phyloP scores from a whole-genome alignment of 2,888 invertebrate species.

The Plemyria rubiginata region DNA sequence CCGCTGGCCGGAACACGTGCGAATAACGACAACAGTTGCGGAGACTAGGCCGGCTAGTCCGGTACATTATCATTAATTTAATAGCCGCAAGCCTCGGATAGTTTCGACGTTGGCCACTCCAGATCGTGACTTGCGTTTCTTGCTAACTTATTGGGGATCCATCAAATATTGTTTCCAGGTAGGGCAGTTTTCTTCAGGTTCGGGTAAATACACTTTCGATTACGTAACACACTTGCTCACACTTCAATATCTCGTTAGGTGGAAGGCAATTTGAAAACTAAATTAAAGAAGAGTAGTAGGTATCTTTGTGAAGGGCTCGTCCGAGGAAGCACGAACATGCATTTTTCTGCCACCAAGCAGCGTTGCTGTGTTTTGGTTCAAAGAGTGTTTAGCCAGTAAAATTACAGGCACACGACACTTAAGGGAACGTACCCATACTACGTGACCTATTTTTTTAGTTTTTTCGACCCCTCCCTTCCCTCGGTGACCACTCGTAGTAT shows the following conservation, averaged over 20 bases:
- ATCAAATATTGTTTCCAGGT: conserved; percentile 30
- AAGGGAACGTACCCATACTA: too few relatives aligned
- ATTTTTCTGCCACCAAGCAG: too few relatives aligned
- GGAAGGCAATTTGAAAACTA: too few relatives aligned
- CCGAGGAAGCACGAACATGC: too few relatives aligned
- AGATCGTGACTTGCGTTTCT: conserved; percentile 55
- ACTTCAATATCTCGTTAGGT: background rate
- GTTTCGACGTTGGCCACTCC: conserved; percentile 48
- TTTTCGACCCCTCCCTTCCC: too few relatives aligned
- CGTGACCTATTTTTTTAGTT: too few relatives aligned
- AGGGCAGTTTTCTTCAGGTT: background rate
- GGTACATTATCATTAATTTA: conserved; percentile 74
- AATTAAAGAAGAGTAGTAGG: too few relatives aligned
- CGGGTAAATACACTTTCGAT: background rate
- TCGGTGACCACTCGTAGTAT: too few relatives aligned
- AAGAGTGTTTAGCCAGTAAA: too few relatives aligned
- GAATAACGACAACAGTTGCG: conserved; percentile 67
- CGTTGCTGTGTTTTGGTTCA: too few relatives aligned
- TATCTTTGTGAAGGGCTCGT: too few relatives aligned
- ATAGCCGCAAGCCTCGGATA: conserved; percentile 55
- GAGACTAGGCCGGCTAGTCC: conserved; percentile 39
- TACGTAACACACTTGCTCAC: background rate
- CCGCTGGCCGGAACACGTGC: conserved; percentile 61
- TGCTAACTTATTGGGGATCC: conserved; percentile 39
- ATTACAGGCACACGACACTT: too few relatives aligned